Evolutionary conservation across 1,140 invertebrate species (phyloP).

Genomic region (Drosophila bocqueti): DNA sequence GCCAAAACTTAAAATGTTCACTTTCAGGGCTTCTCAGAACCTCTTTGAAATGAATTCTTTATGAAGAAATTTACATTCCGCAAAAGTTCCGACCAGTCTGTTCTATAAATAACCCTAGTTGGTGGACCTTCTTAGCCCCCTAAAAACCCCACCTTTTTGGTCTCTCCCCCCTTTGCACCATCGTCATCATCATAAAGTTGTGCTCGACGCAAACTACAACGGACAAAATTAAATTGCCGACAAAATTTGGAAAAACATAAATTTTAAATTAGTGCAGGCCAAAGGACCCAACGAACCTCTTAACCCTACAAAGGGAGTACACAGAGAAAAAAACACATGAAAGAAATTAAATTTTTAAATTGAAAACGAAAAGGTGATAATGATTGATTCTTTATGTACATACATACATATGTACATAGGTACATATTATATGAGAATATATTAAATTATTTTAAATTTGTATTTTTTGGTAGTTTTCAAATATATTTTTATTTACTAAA

Average conservation of each 20-base stretch:
- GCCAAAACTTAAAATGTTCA: not conserved
- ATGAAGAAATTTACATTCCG: constrained; percentile 48
- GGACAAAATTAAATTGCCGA: constrained; percentile 57
- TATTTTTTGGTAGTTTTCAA: too few species aligned
- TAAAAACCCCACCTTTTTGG: not conserved
- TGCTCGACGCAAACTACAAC: constrained; percentile 39
- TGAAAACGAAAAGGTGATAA: too few species aligned
- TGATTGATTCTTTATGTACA: too few species aligned
- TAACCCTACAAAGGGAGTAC: constrained; percentile 12
- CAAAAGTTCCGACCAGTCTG: constrained; percentile 32
- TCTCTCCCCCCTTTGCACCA: not conserved
- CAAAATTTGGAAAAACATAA: constrained; percentile 68
- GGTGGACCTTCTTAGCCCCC: constrained; percentile 2
- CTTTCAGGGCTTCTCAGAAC: not conserved
- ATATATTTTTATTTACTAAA: too few species aligned
- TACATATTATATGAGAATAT: too few species aligned
- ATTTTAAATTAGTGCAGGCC: constrained; percentile 69
- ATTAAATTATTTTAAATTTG: too few species aligned
- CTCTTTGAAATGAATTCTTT: constrained; percentile 43
- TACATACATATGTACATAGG: too few species aligned
- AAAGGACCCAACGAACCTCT: constrained; percentile 27
- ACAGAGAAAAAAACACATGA: not conserved
- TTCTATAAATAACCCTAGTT: constrained; percentile 33
- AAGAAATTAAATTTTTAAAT: not conserved
- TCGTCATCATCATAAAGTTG: constrained; percentile 48